phyloP scores from a whole-genome alignment of 2,113 vertebrate genomes.

The Osmerus eperlanus region DNA sequence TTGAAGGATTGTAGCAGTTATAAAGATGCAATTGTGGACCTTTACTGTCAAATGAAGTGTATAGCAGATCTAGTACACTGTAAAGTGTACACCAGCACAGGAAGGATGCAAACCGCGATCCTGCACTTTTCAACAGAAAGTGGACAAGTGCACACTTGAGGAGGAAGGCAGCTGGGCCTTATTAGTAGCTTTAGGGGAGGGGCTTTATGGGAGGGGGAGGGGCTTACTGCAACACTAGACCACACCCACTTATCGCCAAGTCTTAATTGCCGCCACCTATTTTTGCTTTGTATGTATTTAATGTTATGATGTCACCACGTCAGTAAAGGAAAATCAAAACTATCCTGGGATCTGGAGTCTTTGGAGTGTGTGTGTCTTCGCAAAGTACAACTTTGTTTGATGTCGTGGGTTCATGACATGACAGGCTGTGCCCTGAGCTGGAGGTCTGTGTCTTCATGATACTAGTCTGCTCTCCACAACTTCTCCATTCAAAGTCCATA shows the following conservation, averaged over 20 bases:
- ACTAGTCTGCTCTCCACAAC: too few species aligned
- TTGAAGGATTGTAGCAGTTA: not conserved
- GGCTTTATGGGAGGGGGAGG: not conserved
- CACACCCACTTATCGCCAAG: not conserved
- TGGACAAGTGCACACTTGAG: too few species aligned
- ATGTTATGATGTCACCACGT: constrained; percentile 20
- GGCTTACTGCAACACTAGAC: constrained; percentile 1
- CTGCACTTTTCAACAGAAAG: too few species aligned
- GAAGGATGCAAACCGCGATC: too few species aligned
- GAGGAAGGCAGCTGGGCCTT: not conserved
- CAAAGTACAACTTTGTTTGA: too few species aligned
- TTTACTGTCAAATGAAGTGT: too few species aligned
- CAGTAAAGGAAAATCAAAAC: constrained; percentile 29
- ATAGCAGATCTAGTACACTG: too few species aligned
- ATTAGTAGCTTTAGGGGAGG: not conserved
- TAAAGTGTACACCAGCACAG: too few species aligned
- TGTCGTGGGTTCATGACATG: too few species aligned
- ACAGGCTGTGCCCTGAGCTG: too few species aligned
- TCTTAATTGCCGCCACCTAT: constrained; percentile 19
- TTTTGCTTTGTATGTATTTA: constrained; percentile 39
- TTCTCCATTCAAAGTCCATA: too few species aligned
- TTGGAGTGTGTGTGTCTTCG: not conserved
- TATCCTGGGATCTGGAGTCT: not conserved
- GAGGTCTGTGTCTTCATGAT: too few species aligned
- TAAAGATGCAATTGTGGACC: not conserved